phyloP scores from a whole-genome alignment of 2,797 vertebrate species.

The Leptatherina wallacei region DNA sequence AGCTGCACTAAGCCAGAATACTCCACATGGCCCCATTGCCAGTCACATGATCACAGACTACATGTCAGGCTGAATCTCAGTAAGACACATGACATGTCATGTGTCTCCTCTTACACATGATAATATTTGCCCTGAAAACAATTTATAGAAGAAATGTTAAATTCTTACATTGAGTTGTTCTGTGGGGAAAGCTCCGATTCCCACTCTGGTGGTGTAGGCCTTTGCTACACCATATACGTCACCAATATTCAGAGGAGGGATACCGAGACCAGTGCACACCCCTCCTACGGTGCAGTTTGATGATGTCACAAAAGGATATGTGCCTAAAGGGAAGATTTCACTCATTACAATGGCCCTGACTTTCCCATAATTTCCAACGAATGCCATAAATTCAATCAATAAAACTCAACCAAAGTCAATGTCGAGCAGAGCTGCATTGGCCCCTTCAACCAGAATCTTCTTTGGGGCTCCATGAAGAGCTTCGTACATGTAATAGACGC shows the following conservation, averaged over 20 bases:
- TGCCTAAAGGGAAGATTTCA: constrained; percentile 81
- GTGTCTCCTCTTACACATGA: constrained; percentile 16
- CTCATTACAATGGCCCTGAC: not conserved
- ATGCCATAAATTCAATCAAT: not conserved
- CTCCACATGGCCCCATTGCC: not conserved
- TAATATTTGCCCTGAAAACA: not conserved
- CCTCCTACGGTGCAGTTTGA: constrained; percentile 98
- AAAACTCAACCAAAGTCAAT: constrained; percentile 92
- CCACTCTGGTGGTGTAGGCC: constrained; percentile 96
- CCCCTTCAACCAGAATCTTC: constrained; percentile 97
- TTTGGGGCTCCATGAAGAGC: constrained; percentile 93
- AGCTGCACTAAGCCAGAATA: constrained; percentile 70
- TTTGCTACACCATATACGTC: constrained; percentile 97
- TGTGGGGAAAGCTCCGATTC: constrained; percentile 97
- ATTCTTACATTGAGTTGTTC: constrained; percentile 95
- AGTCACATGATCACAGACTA: constrained; percentile 34
- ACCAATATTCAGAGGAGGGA: constrained; percentile 93
- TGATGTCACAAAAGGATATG: constrained; percentile 98
- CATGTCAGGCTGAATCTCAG: constrained; percentile 31
- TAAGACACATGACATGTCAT: constrained; percentile 40
- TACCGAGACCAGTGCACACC: constrained; percentile 94
- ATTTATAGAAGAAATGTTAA: constrained; percentile 13
- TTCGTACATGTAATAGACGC: constrained; percentile 97
- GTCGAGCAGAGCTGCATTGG: constrained; percentile 97
- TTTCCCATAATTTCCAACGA: not conserved